phyloP scores from a whole-genome alignment of 2,797 vertebrate species.

The Trematomus bernacchii region DNA sequence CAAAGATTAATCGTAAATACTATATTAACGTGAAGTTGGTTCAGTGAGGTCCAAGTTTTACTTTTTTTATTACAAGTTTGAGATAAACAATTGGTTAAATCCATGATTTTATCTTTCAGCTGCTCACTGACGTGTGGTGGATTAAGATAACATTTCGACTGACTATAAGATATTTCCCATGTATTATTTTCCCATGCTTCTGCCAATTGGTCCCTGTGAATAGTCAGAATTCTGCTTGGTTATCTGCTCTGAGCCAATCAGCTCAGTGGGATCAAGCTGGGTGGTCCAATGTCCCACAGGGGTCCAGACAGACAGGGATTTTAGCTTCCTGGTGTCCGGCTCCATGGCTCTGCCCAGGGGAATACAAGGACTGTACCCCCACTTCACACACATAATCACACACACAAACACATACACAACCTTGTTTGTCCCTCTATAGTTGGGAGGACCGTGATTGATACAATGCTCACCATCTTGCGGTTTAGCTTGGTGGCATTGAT shows the following conservation, averaged over 20 bases:
- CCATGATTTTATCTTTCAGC: neutral
- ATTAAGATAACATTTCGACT: slow-evolving; percentile 10
- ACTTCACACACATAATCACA: slow-evolving; percentile 1
- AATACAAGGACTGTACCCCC: slow-evolving; percentile 21
- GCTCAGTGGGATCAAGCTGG: slow-evolving; percentile 54
- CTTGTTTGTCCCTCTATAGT: neutral
- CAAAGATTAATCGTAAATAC: neutral
- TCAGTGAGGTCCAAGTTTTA: neutral
- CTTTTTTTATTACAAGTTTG: neutral
- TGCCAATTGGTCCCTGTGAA: slow-evolving; percentile 22
- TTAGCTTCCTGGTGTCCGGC: slow-evolving; percentile 56
- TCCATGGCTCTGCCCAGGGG: slow-evolving; percentile 50
- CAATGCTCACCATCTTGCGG: neutral
- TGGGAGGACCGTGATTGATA: neutral
- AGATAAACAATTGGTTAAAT: neutral
- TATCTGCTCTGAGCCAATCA: slow-evolving; percentile 33
- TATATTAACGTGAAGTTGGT: neutral
- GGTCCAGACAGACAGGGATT: slow-evolving; percentile 55
- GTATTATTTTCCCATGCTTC: slow-evolving; percentile 42
- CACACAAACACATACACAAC: slow-evolving; percentile 8
- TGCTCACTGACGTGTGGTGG: neutral
- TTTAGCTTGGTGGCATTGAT: no score
- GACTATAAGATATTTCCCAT: slow-evolving; percentile 39
- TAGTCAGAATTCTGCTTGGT: slow-evolving; percentile 19
- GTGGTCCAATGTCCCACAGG: slow-evolving; percentile 58